These are phyloP conservation scores for Matsumyia berberina DNA, from an alignment of 2,888 invertebrate genomes.

Conservation along the genomic window DNA sequence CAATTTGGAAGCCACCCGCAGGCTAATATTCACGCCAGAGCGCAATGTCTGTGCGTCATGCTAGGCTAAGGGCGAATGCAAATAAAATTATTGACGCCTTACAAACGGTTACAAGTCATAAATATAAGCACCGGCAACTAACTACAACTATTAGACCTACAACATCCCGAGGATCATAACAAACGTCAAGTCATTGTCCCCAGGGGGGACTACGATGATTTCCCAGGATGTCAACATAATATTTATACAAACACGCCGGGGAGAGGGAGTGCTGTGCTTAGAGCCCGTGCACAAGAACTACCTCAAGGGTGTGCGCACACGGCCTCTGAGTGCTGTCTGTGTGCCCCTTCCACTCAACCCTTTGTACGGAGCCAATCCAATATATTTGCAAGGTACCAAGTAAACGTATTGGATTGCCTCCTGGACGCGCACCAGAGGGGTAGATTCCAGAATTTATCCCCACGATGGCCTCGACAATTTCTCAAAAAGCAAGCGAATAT, in stretches of 20 bases:
- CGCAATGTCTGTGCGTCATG: conserved; percentile 22
- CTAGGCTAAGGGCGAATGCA: conserved; percentile 21
- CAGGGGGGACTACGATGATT: conserved; percentile 77
- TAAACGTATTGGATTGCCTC: conserved; percentile 57
- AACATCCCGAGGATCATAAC: conserved; percentile 51
- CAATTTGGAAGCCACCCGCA: conserved; percentile 25
- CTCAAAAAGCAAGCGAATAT: conserved; percentile 50
- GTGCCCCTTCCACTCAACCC: neutral
- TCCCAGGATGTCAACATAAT: conserved; percentile 78
- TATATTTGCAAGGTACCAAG: conserved; percentile 59
- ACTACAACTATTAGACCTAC: conserved; percentile 23
- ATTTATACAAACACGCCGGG: conserved; percentile 16
- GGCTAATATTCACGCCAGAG: neutral
- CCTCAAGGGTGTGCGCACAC: conserved; percentile 29
- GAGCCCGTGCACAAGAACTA: conserved; percentile 11
- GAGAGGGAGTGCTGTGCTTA: conserved; percentile 13
- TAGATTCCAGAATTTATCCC: conserved; percentile 48
- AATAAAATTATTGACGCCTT: conserved; percentile 43
- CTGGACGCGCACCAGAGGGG: conserved; percentile 24
- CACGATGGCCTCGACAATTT: conserved; percentile 48
- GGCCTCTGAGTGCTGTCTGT: neutral
- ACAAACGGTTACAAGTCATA: conserved; percentile 33
- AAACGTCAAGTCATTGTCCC: conserved; percentile 47
- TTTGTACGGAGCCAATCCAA: conserved; percentile 51
- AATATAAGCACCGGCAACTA: conserved; percentile 26